These are phyloP conservation scores for Brevipalpus yothersi DNA, from an alignment of 1,140 invertebrate genomes.

Conservation along the genomic window DNA sequence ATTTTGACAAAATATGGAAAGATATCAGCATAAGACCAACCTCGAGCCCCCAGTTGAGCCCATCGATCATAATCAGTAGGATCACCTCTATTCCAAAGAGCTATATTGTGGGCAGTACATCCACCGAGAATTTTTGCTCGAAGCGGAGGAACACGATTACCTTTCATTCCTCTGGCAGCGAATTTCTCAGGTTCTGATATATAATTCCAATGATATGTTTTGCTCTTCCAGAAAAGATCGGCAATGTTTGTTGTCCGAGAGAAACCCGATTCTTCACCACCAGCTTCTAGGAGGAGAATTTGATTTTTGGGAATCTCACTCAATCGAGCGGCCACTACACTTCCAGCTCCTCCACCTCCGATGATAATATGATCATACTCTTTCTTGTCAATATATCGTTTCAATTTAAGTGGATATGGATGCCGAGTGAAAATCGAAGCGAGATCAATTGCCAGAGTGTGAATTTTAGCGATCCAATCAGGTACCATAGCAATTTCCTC, in stretches of 20 bases:
- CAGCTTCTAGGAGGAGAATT: slow-evolving; percentile 38
- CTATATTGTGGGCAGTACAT: slow-evolving; percentile 70
- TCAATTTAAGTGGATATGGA: too few species aligned
- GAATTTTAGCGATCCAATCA: too few species aligned
- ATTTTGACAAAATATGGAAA: slow-evolving; percentile 57
- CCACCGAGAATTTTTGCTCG: slow-evolving; percentile 51
- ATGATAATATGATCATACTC: slow-evolving; percentile 13
- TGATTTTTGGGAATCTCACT: slow-evolving; percentile 1
- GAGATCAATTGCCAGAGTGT: too few species aligned
- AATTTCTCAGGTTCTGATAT: slow-evolving; percentile 48
- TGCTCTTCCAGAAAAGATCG: slow-evolving; percentile 47
- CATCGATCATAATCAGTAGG: slow-evolving; percentile 74
- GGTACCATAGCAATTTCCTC: too few species aligned
- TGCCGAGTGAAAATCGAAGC: too few species aligned
- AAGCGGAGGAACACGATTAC: slow-evolving; percentile 31
- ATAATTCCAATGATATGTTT: slow-evolving; percentile 64
- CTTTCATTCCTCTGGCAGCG: not conserved
- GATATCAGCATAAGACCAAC: slow-evolving; percentile 67
- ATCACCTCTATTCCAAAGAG: slow-evolving; percentile 83
- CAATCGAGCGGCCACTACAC: slow-evolving; percentile 10
- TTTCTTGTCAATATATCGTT: too few species aligned
- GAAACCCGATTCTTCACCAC: slow-evolving; percentile 38
- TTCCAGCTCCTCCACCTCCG: slow-evolving; percentile 12
- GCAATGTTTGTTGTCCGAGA: slow-evolving; percentile 44
- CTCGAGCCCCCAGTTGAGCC: slow-evolving; percentile 64